Evolutionary conservation across 2,797 vertebrate genomes (phyloP).

Genomic region (Nyctibius grandis): DNA sequence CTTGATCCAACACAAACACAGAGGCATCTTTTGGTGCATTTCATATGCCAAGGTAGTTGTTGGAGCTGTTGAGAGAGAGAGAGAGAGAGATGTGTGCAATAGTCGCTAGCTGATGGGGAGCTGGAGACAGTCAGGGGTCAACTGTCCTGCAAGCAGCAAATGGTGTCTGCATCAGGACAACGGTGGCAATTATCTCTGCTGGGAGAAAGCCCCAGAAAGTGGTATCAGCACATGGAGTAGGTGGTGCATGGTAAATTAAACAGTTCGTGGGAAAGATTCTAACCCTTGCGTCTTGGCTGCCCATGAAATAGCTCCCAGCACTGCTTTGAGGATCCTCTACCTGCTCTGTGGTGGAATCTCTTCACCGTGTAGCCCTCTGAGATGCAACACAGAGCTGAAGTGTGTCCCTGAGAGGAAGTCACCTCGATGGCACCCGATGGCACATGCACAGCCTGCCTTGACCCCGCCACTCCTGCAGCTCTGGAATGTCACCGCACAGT

Average conservation of each 20-base stretch:
- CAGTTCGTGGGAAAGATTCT: not conserved
- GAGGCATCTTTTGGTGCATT: not conserved
- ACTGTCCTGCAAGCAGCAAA: not conserved
- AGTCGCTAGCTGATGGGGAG: not conserved
- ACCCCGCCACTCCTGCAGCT: not conserved
- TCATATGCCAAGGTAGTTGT: not conserved
- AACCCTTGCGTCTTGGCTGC: not conserved
- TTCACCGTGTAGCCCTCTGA: not conserved
- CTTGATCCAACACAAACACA: not conserved
- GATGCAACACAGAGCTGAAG: not conserved
- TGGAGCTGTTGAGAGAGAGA: not conserved
- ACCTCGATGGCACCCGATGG: not conserved
- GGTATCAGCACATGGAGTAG: not conserved
- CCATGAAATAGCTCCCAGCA: not conserved
- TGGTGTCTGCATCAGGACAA: not conserved
- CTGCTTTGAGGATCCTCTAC: not conserved
- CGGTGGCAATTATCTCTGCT: not conserved
- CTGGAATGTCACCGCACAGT: not conserved
- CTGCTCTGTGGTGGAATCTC: not conserved
- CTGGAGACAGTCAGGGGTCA: not conserved
- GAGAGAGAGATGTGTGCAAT: not conserved
- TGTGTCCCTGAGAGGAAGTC: fast-evolving
- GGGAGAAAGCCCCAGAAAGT: not conserved
- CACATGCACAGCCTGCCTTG: not conserved
- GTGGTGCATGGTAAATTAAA: not conserved